Evolutionary conservation across 2,797 vertebrate species (phyloP).

Genomic region (Gymnothorax reevesii): DNA sequence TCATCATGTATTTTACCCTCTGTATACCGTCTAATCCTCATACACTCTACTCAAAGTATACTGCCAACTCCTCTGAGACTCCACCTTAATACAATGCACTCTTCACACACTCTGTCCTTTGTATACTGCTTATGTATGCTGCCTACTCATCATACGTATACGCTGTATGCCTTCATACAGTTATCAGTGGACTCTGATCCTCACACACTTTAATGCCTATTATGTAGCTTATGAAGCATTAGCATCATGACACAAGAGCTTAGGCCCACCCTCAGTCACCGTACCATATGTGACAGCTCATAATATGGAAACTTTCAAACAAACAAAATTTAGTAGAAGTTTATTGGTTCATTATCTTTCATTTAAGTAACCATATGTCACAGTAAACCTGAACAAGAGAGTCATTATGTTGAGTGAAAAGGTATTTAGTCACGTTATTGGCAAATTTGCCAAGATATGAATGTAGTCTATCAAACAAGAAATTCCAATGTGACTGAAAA

Average conservation of each 20-base stretch:
- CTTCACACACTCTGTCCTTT: too few species aligned
- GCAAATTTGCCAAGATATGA: not conserved
- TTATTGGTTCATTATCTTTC: not conserved
- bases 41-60: too few species aligned
- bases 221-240: conserved; percentile 25
- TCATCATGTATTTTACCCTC: too few species aligned
- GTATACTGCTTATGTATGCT: too few species aligned
- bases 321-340: not conserved
- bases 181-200: too few species aligned
- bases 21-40: too few species aligned
- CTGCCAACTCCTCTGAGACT: too few species aligned
- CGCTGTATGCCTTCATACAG: too few species aligned
- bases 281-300: not conserved
- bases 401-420: not conserved
- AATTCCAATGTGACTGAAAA: not conserved
- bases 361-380: not conserved
- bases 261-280: not conserved
- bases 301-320: not conserved
- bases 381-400: not conserved
- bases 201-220: too few species aligned
- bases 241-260: not conserved
- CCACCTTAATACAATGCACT: too few species aligned
- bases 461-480: not conserved
- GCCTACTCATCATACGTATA: too few species aligned
- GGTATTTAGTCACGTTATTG: not conserved